phyloP scores from a whole-genome alignment of 2,888 invertebrate genomes.

The Drosophila koepferae region DNA sequence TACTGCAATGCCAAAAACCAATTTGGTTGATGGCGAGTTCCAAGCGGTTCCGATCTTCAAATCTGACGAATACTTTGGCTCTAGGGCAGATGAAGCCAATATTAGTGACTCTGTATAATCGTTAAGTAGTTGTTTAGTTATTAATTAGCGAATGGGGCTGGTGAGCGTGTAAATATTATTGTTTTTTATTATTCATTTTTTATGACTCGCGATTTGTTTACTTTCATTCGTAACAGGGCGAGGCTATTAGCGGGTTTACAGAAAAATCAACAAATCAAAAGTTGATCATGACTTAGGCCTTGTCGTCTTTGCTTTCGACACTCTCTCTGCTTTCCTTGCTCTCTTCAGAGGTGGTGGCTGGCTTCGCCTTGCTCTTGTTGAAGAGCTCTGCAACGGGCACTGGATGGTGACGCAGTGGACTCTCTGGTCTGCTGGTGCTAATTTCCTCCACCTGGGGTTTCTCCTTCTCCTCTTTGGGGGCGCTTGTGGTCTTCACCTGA shows the following conservation, averaged over 20 bases:
- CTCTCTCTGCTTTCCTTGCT: conserved; percentile 51
- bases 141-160: conserved; percentile 29
- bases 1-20: conserved; percentile 47
- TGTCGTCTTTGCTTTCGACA: conserved; percentile 43
- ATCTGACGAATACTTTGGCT: conserved; percentile 82
- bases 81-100: not conserved
- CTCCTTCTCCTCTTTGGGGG: conserved; percentile 35
- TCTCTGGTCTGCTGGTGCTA: conserved; percentile 20
- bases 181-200: conserved; percentile 29
- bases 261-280: not conserved
- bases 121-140: conserved; percentile 22
- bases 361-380: conserved; percentile 45
- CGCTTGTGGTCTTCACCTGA: conserved; percentile 56
- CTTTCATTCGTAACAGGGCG: conserved; percentile 20
- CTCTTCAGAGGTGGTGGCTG: conserved; percentile 44
- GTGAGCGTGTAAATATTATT: conserved; percentile 43
- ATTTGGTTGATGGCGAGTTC: conserved; percentile 80
- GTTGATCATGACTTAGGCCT: conserved; percentile 12
- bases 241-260: conserved; percentile 18
- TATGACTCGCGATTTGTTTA: conserved; percentile 7
- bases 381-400: conserved; percentile 81
- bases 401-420: conserved; percentile 65
- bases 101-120: not conserved
- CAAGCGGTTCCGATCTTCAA: conserved; percentile 82
- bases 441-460: conserved; percentile 22